Percentiles rank a stretch among this genome's conserved stretches.
Conservation (phyloP, 2,113 vertebrate genomes). For the Nycticebus coucang region DNA sequence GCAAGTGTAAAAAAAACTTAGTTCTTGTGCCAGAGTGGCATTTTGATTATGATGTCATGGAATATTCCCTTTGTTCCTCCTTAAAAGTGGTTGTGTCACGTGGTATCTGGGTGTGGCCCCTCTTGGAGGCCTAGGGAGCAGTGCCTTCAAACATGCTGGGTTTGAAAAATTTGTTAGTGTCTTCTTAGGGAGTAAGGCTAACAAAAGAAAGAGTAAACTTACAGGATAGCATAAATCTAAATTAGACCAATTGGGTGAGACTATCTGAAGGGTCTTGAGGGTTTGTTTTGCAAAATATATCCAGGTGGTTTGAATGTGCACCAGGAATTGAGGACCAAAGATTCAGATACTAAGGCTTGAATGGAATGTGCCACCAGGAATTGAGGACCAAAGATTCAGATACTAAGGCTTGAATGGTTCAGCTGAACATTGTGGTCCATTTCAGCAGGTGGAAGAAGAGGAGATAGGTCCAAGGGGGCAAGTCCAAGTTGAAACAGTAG, state of each 20-base stretch:
- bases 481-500: not conserved
- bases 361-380: not conserved
- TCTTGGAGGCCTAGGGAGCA: not conserved
- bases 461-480: not conserved
- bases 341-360: not conserved
- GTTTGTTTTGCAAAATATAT: not conserved
- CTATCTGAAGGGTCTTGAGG: not conserved
- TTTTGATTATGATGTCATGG: not conserved
- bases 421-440: not conserved
- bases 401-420: not conserved
- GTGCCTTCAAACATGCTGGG: not conserved
- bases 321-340: not conserved
- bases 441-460: not conserved
- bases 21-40: not conserved
- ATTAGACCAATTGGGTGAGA: not conserved
- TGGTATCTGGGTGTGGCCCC: not conserved
- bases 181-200: not conserved
- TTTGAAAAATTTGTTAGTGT: conserved; percentile 12
- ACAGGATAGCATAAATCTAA: not conserved
- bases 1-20: not conserved
- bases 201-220: not conserved
- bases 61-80: not conserved
- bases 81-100: not conserved
- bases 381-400: not conserved
- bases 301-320: not conserved